phyloP scores from a whole-genome alignment of 1,140 invertebrate genomes.

The Homalodisca vitripennis region DNA sequence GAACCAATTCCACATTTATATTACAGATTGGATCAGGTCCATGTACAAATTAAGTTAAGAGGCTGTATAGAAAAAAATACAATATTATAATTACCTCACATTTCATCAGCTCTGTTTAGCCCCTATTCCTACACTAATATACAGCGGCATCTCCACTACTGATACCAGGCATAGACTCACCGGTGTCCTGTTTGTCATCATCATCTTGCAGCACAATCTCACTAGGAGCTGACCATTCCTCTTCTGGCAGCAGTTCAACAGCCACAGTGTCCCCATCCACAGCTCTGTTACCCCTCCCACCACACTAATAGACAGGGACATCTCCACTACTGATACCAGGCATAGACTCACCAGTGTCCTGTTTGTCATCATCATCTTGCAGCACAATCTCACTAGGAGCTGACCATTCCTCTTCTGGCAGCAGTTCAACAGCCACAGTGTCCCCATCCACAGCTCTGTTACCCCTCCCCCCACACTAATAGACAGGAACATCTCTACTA shows the following conservation, averaged over 20 bases:
- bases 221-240: conserved; percentile 84
- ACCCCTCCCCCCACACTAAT: conserved; percentile 73
- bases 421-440: conserved; percentile 86
- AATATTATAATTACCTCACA: no score
- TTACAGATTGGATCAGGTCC: no score
- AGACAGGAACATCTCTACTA: no score
- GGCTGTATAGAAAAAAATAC: no score
- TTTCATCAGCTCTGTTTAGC: conserved; percentile 96
- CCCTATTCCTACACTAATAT: conserved; percentile 70
- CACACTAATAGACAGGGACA: no score
- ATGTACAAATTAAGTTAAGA: no score
- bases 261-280: conserved; percentile 95
- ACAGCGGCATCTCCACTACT: no score
- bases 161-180: no score
- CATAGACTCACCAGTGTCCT: conserved; percentile 56
- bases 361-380: conserved; percentile 73
- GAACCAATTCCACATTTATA: no score
- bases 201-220: conserved; percentile 80
- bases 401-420: conserved; percentile 90
- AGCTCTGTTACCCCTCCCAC: conserved; percentile 86
- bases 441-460: conserved; percentile 98
- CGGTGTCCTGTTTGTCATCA: conserved; percentile 64
- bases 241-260: conserved; percentile 85
- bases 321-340: no score
- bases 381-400: conserved; percentile 76